These are phyloP conservation scores for Pseudorasbora parva DNA, from an alignment of 2,113 vertebrate genomes.

Conservation along the genomic window DNA sequence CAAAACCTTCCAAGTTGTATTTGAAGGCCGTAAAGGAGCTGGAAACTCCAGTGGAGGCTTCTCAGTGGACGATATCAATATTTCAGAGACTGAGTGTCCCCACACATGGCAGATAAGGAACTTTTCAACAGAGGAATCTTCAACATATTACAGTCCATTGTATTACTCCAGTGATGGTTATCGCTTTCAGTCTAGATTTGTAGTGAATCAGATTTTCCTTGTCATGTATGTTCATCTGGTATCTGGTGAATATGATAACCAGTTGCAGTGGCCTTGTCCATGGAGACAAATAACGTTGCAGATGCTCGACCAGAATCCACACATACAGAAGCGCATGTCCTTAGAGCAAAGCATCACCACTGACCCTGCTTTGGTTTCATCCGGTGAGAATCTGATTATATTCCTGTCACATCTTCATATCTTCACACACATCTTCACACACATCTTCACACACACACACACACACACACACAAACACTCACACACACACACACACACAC, in stretches of 20 bases:
- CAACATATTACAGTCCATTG: conserved; percentile 71
- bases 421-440: too few species aligned
- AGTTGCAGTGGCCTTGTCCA: conserved; percentile 80
- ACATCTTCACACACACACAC: too few species aligned
- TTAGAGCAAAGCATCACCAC: conserved; percentile 78
- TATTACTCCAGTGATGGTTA: conserved; percentile 84
- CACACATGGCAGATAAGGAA: conserved; percentile 78
- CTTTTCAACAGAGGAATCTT: conserved; percentile 33
- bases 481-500: too few species aligned
- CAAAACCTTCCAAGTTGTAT: conserved; percentile 77
- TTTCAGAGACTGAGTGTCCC: conserved; percentile 84
- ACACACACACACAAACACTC: too few species aligned
- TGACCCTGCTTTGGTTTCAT: conserved; percentile 60
- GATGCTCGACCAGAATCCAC: conserved; percentile 80
- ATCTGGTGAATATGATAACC: conserved; percentile 79
- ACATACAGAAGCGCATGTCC: conserved; percentile 76
- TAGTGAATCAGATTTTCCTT: conserved; percentile 20
- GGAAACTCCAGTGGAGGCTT: conserved; percentile 78
- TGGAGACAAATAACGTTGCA: conserved; percentile 67
- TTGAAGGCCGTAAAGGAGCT: conserved; percentile 75
- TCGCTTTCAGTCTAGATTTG: conserved; percentile 71
- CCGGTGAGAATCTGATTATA: neutral
- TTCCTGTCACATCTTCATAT: neutral
- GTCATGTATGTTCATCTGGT: conserved; percentile 74
- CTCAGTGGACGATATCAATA: conserved; percentile 87